Percentiles rank a stretch among this genome's conserved stretches.
Evolutionary conservation across 2,888 invertebrate species (phyloP).

Genomic region (Oligia latruncula): DNA sequence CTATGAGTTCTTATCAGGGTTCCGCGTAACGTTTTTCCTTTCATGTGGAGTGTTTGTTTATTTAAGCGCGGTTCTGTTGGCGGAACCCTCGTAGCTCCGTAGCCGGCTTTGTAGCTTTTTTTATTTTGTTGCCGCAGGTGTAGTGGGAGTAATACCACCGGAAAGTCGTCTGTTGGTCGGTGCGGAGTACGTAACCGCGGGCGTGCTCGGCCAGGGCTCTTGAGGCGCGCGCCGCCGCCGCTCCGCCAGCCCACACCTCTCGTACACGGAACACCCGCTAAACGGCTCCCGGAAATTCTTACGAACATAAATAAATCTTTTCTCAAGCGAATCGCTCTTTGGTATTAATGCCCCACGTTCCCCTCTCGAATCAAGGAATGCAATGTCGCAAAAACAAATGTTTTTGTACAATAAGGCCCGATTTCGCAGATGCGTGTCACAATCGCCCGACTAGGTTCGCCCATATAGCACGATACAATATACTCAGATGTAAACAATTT

Average conservation of each 20-base stretch:
- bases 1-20: constrained; percentile 70
- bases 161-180: constrained; percentile 91
- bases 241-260: constrained; percentile 75
- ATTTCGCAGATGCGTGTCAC: constrained; percentile 87
- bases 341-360: constrained; percentile 82
- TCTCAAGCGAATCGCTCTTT: constrained; percentile 86
- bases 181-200: constrained; percentile 90
- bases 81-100: constrained; percentile 80
- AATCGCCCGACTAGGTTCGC: constrained; percentile 88
- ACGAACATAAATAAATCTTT: constrained; percentile 87
- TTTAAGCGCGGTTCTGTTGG: constrained; percentile 79
- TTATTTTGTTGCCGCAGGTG: constrained; percentile 90
- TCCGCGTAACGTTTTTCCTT: constrained; percentile 71
- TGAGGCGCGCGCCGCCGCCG: constrained; percentile 75
- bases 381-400: constrained; percentile 85
- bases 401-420: constrained; percentile 74
- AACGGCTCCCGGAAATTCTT: constrained; percentile 86
- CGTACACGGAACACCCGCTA: constrained; percentile 82
- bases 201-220: constrained; percentile 89
- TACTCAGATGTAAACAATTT: constrained; percentile 75
- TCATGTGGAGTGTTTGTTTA: constrained; percentile 78
- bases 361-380: constrained; percentile 85
- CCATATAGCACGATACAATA: constrained; percentile 87
- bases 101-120: constrained; percentile 87
- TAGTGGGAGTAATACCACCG: constrained; percentile 91